Conservation (phyloP, 2,113 vertebrate genomes). For the Bufo gargarizans region DNA sequence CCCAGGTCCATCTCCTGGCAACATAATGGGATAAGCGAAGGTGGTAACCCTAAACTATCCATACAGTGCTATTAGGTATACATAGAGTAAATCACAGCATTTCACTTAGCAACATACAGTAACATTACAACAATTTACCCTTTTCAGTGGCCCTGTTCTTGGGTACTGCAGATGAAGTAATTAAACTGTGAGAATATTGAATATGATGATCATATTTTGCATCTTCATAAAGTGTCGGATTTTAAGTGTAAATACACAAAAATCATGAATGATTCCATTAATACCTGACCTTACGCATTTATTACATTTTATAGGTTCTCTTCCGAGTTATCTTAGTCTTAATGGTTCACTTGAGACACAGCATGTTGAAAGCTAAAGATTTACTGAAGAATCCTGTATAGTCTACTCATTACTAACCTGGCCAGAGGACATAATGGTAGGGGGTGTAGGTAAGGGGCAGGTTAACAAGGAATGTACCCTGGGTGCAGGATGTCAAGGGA, state of each 20-base stretch:
- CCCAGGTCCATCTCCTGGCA: too few relatives aligned
- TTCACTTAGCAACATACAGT: too few relatives aligned
- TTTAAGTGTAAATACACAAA: neutral
- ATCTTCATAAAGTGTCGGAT: constrained; percentile 5
- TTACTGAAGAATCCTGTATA: neutral
- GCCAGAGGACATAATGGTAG: neutral
- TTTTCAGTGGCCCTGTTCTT: too few relatives aligned
- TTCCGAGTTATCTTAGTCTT: neutral
- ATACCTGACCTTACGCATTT: neutral
- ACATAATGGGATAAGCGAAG: too few relatives aligned
- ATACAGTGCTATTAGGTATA: too few relatives aligned
- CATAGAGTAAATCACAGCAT: too few relatives aligned
- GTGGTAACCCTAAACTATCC: too few relatives aligned
- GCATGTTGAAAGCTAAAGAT: neutral
- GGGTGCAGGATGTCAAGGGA: neutral
- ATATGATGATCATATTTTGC: neutral
- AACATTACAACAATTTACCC: too few relatives aligned
- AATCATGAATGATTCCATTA: neutral
- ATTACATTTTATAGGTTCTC: neutral
- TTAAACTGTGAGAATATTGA: neutral
- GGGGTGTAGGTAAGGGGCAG: neutral
- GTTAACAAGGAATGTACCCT: neutral
- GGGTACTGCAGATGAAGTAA: neutral
- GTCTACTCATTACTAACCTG: neutral
- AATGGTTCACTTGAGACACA: neutral